Evolutionary conservation across 1,140 invertebrate genomes (phyloP), one percentile per base, ranked within the genome.

Genomic region (Gryllus bimaculatus): DNA sequence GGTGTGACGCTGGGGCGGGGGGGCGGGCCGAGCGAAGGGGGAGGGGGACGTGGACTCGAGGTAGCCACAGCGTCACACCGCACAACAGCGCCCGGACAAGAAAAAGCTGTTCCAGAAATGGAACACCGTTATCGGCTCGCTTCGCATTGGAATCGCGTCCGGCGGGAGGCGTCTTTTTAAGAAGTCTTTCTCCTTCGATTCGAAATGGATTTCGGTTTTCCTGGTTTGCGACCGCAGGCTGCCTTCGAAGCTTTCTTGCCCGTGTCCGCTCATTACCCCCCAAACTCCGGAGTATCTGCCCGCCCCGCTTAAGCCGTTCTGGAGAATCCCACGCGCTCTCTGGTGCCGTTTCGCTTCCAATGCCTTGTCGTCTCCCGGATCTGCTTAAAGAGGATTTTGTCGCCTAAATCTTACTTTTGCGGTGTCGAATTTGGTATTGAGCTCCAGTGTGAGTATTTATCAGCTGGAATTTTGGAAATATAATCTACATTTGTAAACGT

Each of bases 121-220:
- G 54, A 66, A 66, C 54, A 66, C 10, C 54, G 54, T 66, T 66
- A 66, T 66, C 54, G 54, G 54, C 54, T 18, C 54, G 54, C 18
- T 66, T 66, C 54, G 54, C 54, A 66, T 66, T 66, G 54, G 54
- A 66, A 66, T 66, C 54, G 54, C 54, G 54, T 66, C 54, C 54
- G 54, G 7, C 54, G 54, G 26, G 26, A 39, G 26, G 26, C 26
- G 26, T 66, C 54, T 66, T 66, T 66, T 66, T 66, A 66, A 66
- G 54, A 66, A 66, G 54, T 66, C 54, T 7, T 54, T 18, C 54
- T 66, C 54, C 18, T 66, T 18, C 54, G 54, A 66, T 66, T 66
- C 54, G 54, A 66, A 66, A 66, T 66, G 54, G 54, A 66, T 66
- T 66, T 66, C 18, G 54, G 54, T 66, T 66, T 66, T 39, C 54